Evolutionary conservation across 1,140 invertebrate species (phyloP), one percentile per base, ranked within the genome.

Genomic region (Drosophila nigrodunni): DNA sequence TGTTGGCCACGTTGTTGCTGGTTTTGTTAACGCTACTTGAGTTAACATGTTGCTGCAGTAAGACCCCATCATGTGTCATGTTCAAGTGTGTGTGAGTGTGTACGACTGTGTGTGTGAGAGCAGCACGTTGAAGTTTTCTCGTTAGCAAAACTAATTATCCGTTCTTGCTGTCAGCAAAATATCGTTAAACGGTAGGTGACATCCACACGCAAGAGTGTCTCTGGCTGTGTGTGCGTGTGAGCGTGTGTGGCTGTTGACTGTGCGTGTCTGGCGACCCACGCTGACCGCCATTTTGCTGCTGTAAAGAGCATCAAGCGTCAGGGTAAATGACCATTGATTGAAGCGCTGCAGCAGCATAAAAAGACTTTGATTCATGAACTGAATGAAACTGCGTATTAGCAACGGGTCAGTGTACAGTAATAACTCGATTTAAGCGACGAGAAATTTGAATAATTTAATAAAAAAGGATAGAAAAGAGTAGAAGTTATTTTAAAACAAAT

Each of bases 101-200:
- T 39, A 7, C 43, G 39, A 13, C 2, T 44, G 37, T 25, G 39
- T 43, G 37, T 44, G 57, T 59, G 50, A n/a, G 52, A 43, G 72
- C 58, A 70, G 77, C 70, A 75, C 72, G 85, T 89, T 76, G 80
- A 88, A 88, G 85, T 88, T 88, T 88, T 89, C 85, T 88, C 85
- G 85, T 89, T 88, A 88, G 85, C 77, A 85, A 89, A 88, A 88
- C 85, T 88, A 88, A 88, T 88, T 88, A 88, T 88, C 85, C 85
- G 85, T 88, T 89, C 85, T 88, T 74, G 86, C 85, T 88, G 85
- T 89, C 85, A 88, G 85, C 85, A 88, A 88, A 88, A 88, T 88
- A 88, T 81, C 80, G 80, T 88, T 88, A 88, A 88, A 88, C 78
- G 85, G 59, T 88, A 85, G 80, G 85, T 89, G 85, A 88, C 85